These are phyloP conservation scores for Phodopus roborovskii DNA, from an alignment of 2,113 vertebrate species.

Conservation along the genomic window DNA sequence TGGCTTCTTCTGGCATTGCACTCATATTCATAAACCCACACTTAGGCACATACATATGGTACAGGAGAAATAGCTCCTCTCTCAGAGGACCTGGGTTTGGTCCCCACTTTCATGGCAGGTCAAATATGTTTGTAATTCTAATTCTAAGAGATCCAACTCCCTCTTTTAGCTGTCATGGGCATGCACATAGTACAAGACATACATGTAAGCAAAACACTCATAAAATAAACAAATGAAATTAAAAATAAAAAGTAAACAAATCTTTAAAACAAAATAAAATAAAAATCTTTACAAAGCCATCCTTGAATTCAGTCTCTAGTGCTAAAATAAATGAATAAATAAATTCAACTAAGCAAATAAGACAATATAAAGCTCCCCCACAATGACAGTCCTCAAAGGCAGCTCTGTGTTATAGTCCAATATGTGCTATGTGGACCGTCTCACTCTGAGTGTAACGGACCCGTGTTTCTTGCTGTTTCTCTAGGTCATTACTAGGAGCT, in stretches of 20 bases:
- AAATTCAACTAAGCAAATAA: neutral
- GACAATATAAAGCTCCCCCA: neutral
- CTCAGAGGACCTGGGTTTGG: neutral
- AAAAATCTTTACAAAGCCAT: neutral
- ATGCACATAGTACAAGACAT: neutral
- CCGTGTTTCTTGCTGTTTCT: neutral
- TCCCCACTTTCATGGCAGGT: neutral
- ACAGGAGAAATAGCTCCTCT: neutral
- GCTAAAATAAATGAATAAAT: neutral
- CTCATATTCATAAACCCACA: neutral
- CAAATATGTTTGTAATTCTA: neutral
- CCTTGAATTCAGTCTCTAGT: neutral
- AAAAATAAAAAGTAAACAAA: neutral
- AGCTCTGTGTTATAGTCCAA: neutral
- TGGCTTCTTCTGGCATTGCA: neutral
- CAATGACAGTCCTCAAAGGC: neutral
- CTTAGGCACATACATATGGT: neutral
- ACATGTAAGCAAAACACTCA: neutral
- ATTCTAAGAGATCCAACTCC: too few species aligned
- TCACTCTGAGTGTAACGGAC: neutral
- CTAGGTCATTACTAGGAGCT: neutral
- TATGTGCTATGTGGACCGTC: neutral
- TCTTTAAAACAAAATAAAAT: neutral
- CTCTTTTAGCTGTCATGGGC: neutral
- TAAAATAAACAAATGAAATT: neutral